These are phyloP conservation scores for Venusia cambrica DNA, from an alignment of 2,888 invertebrate genomes.

Conservation along the genomic window DNA sequence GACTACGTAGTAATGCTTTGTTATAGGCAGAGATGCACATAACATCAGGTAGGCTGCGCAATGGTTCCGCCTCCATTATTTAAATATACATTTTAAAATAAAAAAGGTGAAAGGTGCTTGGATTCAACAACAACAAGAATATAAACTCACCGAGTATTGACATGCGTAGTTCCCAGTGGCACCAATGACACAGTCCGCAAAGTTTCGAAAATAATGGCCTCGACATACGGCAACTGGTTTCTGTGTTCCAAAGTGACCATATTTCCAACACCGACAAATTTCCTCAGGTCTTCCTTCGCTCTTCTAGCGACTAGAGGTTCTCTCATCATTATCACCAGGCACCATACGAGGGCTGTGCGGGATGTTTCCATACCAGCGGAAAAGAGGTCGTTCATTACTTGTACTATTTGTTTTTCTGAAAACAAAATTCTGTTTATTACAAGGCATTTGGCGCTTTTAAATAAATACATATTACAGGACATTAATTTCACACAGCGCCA, in stretches of 20 bases:
- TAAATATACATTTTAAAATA: too few species aligned
- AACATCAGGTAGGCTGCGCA: too few species aligned
- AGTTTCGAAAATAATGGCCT: constrained; percentile 90
- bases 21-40: too few species aligned
- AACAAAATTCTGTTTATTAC: constrained; percentile 15
- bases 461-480: too few species aligned
- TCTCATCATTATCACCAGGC: constrained; percentile 89
- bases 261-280: constrained; percentile 85
- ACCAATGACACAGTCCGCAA: constrained; percentile 89
- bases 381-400: constrained; percentile 92
- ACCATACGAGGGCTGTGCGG: constrained; percentile 90
- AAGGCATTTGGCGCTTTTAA: too few species aligned
- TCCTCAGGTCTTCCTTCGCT: constrained; percentile 88
- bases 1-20: too few species aligned
- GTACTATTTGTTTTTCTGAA: constrained; percentile 90
- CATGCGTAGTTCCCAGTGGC: constrained; percentile 91
- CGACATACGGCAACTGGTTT: constrained; percentile 86
- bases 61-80: too few species aligned
- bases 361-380: constrained; percentile 95
- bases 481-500: too few species aligned
- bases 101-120: too few species aligned
- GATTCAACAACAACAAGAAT: too few species aligned
- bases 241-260: constrained; percentile 88
- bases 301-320: constrained; percentile 86
- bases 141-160: constrained; percentile 88